Percentiles rank a stretch among this genome's conserved stretches.
Evolutionary conservation across 2,888 invertebrate species (phyloP).

Genomic region (Heliconius charithonia): DNA sequence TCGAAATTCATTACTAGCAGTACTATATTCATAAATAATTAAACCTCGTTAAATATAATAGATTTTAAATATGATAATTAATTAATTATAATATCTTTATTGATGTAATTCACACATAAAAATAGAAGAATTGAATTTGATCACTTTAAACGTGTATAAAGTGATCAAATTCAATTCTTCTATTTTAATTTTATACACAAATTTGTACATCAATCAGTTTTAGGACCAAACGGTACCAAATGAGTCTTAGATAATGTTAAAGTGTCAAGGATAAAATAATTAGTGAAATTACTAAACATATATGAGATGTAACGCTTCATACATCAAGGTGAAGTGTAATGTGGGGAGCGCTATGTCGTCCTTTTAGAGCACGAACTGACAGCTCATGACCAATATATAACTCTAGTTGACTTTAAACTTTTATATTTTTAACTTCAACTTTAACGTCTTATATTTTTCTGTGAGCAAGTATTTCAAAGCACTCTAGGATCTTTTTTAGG

Average conservation of each 20-base stretch:
- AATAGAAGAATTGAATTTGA: too few species aligned
- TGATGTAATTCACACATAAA: too few species aligned
- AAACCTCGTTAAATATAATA: neutral
- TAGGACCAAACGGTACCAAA: neutral
- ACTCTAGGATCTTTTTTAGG: neutral
- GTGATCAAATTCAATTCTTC: neutral
- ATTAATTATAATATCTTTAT: too few species aligned
- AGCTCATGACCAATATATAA: neutral
- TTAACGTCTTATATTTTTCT: too few species aligned
- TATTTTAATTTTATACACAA: neutral
- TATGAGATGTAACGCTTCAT: slow-evolving; percentile 9
- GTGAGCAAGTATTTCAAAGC: neutral
- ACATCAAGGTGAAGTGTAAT: neutral
- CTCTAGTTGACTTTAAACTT: neutral
- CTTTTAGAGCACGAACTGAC: neutral
- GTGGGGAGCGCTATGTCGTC: neutral
- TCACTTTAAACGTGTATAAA: neutral
- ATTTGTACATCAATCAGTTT: neutral
- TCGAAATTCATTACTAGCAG: neutral
- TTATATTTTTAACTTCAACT: too few species aligned
- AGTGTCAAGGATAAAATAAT: slow-evolving; percentile 5
- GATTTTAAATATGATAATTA: neutral
- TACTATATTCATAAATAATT: neutral
- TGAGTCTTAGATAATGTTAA: neutral
- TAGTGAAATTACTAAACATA: slow-evolving; percentile 4